Base-by-base conservation (phyloP, 2,797 vertebrate species). In the Echeneis naucrates region DNA sequence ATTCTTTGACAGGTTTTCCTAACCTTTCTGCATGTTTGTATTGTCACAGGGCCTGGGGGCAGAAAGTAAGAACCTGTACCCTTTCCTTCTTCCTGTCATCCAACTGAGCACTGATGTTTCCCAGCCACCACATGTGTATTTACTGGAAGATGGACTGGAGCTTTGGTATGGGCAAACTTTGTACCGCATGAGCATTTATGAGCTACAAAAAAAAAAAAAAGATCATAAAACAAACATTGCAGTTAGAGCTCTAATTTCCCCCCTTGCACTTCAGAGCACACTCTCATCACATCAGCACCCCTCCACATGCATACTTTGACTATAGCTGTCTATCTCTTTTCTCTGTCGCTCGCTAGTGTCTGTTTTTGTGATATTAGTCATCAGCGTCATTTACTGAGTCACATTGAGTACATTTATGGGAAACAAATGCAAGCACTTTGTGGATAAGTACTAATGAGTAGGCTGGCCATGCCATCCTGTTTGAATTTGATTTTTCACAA, bases 91-190 rank as follows among this genome's bases (percentile, higher is more conserved):
- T 77, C 98, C 98, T 61, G 95, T 99, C 88, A 98, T 99, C 92
- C 97, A 99, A 63, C 95, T 99, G 87, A 99, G 98, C 92, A 99
- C 97, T 9, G 97, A 99, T 78, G 97, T 99, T 80, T 96, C 95
- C 12, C 96, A 98, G 86, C 98, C 97, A 10, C 98, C 97, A 8
- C 98, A 99, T 77, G 96, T 99, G 47, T 99, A 99, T 91, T 95
- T 99, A 89, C 92, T 99, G 84, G 98, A 99, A 94, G 98, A 99
- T 68, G 98, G 97, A 88, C 94, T 99, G 89, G 97, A 98, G 86
- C 95, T 99, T 83, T 99, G 98, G 98, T 99, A 95, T 81, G 93
- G 60, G 57, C 51, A 51, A 40, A 45, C 55, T 21, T 74, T 8
- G 30, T 56, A 32, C 27, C 53, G 67, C 24, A 51, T 26, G 24